Conservation (phyloP, 2,888 invertebrate species). For the Cryptophagus acutangulus region DNA sequence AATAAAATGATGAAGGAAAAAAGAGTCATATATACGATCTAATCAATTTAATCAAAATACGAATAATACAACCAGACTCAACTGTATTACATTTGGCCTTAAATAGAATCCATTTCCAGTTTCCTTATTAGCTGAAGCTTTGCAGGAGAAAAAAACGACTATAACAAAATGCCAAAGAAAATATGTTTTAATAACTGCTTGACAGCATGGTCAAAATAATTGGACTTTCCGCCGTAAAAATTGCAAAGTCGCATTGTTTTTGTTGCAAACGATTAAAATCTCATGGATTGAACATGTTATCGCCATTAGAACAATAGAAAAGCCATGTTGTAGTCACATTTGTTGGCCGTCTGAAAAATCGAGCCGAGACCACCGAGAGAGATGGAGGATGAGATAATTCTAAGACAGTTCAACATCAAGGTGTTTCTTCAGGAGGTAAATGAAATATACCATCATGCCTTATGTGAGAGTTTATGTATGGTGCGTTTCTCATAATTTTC, state of each 20-base stretch:
- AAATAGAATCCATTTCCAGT: constrained; percentile 23
- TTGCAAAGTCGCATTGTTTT: constrained; percentile 1
- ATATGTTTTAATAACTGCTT: constrained; percentile 9
- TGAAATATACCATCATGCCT: constrained; percentile 14
- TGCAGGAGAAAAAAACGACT: constrained; percentile 12
- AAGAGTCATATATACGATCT: constrained; percentile 8
- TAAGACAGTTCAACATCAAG: constrained; percentile 22
- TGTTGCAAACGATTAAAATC: too few species aligned
- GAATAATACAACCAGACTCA: constrained; percentile 13
- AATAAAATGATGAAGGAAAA: too few species aligned
- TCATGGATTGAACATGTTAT: too few species aligned
- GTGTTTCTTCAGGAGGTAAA: constrained; percentile 22
- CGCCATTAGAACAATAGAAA: constrained; percentile 4
- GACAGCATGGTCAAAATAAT: background rate
- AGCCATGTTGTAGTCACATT: background rate
- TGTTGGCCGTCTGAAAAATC: constrained; percentile 18
- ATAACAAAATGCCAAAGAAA: constrained; percentile 7
- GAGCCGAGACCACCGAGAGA: constrained; percentile 15
- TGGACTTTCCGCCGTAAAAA: background rate
- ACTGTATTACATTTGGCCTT: constrained; percentile 18
- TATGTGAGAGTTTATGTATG: constrained; percentile 11
- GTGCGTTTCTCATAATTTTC: constrained; percentile 21
- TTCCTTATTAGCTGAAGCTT: constrained; percentile 27
- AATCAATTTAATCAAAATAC: constrained; percentile 15
- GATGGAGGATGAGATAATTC: constrained; percentile 25